Evolutionary conservation across 2,113 vertebrate genomes (phyloP), one percentile per base, ranked within the genome.

Genomic region (Setophaga petechia): DNA sequence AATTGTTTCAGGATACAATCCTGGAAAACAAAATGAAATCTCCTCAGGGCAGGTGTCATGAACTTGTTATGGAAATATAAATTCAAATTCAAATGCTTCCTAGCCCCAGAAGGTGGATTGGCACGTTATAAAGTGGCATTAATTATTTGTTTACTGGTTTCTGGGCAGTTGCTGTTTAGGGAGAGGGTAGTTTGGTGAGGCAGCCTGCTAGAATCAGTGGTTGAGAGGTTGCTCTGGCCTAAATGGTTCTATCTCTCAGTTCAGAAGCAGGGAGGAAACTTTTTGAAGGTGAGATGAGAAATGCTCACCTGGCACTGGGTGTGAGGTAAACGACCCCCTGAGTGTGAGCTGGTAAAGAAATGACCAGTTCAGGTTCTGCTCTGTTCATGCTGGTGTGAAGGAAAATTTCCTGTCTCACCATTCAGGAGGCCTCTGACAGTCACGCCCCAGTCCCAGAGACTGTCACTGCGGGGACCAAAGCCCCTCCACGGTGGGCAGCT

Each of bases 211-310:
- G 15, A 39, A 19, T 22, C 18, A 52, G n/a, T 39, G 49, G 35
- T 44, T 63, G 51, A 31, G 62, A 22, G 3, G 16, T 59, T 58
- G 31, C 35, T 39, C 4, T 65, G 61, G 8, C 21, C 33, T 55
- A 84, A 66, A 51, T 80, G 7, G 3, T 30, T 90, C 14, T 31
- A 72, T 67, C 43, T 91, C 51, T 66, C 31, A 39, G 18, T 62
- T 88, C 63, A 98, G 98, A 97, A 93, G 96, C 95, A 73, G 96
- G 98, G 63, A 95, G 94, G 71, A 84, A 97, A 46, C 93, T 99
- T 67, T 97, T 98, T 83, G 96, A 98, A 95, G 98, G 98, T 5
- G 98, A 51, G 35, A 33, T 27, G 30, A 49, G n/a, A 66, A 75
- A 75, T 57, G 43, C 35, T 19, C 15, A 41, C 23, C 12, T 57